Evolutionary conservation across 2,797 vertebrate genomes (phyloP).

Genomic region (Catharus ustulatus): DNA sequence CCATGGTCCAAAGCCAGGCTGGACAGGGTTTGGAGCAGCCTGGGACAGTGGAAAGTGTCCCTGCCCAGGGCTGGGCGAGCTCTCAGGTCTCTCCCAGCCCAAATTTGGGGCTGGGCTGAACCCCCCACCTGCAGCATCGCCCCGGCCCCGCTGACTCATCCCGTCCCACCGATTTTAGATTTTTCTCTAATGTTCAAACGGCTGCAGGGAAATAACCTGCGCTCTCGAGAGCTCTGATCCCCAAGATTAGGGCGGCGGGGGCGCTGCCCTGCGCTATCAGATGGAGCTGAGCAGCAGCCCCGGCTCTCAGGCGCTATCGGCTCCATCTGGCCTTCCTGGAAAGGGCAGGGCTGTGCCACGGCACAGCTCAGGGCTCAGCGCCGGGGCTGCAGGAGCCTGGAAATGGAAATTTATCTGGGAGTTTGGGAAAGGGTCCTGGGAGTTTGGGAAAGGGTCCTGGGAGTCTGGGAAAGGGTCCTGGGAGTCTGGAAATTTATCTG

Average conservation of each 20-base stretch:
- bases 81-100: neutral
- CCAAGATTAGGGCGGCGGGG: neutral
- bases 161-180: neutral
- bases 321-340: constrained; percentile 36
- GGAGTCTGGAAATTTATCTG: no score
- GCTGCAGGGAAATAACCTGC: neutral
- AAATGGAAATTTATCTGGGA: neutral
- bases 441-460: neutral
- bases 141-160: neutral
- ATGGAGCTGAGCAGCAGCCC: neutral
- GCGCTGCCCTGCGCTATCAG: constrained; percentile 12
- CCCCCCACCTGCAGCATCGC: no score
- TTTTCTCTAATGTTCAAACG: neutral
- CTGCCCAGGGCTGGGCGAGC: accelerated
- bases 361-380: neutral
- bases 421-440: accelerated
- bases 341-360: neutral
- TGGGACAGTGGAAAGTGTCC: accelerated
- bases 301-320: neutral
- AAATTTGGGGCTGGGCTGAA: neutral
- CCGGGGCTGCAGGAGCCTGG: no score
- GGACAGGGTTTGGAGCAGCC: accelerated
- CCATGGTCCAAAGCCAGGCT: accelerated
- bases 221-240: neutral
- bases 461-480: no score